phyloP scores from a whole-genome alignment of 1,140 invertebrate species.

The Neodiprion lecontei region DNA sequence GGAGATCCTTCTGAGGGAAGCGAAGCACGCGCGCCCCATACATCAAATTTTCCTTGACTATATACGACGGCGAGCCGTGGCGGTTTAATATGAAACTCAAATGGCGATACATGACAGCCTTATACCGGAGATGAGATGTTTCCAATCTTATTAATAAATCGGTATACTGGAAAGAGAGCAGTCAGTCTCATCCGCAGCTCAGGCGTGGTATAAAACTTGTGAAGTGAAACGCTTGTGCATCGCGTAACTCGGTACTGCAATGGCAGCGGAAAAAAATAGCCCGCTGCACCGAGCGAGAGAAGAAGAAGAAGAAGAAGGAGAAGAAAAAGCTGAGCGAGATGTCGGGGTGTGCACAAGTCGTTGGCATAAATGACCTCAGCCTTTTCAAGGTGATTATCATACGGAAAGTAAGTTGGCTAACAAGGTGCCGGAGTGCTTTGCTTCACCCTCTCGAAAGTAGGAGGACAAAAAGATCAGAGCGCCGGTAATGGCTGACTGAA shows the following conservation, averaged over 20 bases:
- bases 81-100: slow-evolving; percentile 63
- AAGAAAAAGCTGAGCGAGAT: background rate
- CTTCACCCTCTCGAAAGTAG: slow-evolving; percentile 20
- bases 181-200: no score
- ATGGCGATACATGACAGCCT: slow-evolving; percentile 56
- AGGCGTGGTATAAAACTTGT: background rate
- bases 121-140: slow-evolving; percentile 58
- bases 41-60: slow-evolving; percentile 49
- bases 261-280: no score
- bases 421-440: slow-evolving; percentile 36
- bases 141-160: slow-evolving; percentile 51
- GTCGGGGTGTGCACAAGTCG: background rate
- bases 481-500: slow-evolving; percentile 30
- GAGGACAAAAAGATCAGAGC: slow-evolving; percentile 45
- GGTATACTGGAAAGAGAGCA: slow-evolving; percentile 25
- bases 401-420: slow-evolving; percentile 46
- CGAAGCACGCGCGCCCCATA: slow-evolving; percentile 59
- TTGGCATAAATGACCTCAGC: background rate
- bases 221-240: background rate
- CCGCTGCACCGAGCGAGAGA: no score
- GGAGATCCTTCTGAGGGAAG: slow-evolving; percentile 45
- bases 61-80: slow-evolving; percentile 8
- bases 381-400: slow-evolving; percentile 19
- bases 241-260: background rate
- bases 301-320: no score